Percentiles rank a stretch among this genome's conserved stretches.
phyloP scores from a whole-genome alignment of 2,888 invertebrate genomes.

The Ophion costatus region DNA sequence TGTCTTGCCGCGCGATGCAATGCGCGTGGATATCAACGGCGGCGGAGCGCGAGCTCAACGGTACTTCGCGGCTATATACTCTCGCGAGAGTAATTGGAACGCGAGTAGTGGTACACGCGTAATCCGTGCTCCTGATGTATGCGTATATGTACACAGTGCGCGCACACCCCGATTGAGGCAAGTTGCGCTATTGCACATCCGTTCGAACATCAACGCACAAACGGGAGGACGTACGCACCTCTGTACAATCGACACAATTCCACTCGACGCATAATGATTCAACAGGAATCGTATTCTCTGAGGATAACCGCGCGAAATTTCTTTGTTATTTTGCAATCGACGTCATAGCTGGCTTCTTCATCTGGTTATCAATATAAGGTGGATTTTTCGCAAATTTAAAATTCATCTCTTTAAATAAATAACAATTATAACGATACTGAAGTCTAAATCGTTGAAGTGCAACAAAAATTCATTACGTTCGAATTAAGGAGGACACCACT shows the following conservation, averaged over 20 bases:
- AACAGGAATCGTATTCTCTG: neutral
- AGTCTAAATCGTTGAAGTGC: too few species aligned
- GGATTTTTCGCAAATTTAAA: too few species aligned
- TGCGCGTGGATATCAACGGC: slow-evolving; percentile 26
- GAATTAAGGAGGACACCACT: too few species aligned
- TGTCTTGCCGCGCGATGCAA: slow-evolving; percentile 1
- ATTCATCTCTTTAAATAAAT: too few species aligned
- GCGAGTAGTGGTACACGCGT: slow-evolving; percentile 59
- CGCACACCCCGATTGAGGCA: slow-evolving; percentile 2
- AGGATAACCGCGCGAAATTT: neutral
- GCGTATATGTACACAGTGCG: neutral
- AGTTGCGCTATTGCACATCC: slow-evolving; percentile 9
- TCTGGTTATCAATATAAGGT: too few species aligned
- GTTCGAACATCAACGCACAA: neutral
- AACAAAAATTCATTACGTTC: too few species aligned
- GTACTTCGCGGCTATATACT: slow-evolving; percentile 44
- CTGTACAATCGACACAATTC: neutral
- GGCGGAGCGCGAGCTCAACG: slow-evolving; percentile 56
- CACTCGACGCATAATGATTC: neutral
- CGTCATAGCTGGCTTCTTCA: neutral
- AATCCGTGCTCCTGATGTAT: slow-evolving; percentile 30
- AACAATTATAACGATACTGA: too few species aligned
- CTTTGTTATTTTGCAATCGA: neutral
- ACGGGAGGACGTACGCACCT: slow-evolving; percentile 1
- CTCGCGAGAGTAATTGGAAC: slow-evolving; percentile 68